Evolutionary conservation across 2,113 vertebrate species (phyloP).

Genomic region (Antechinus flavipes): DNA sequence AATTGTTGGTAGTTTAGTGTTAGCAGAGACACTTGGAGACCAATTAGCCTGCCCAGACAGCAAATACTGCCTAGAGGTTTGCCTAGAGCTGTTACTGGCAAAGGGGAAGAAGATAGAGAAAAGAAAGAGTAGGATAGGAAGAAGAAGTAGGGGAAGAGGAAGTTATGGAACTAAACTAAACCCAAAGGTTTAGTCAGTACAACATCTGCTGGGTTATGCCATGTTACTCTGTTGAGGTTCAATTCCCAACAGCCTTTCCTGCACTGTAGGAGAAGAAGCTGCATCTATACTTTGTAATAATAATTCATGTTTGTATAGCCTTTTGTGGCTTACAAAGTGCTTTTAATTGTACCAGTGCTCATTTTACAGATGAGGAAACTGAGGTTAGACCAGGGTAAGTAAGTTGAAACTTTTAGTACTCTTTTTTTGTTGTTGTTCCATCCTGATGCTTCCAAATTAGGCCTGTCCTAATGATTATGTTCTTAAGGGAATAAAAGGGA

Average conservation of each 20-base stretch:
- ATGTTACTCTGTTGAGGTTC: not conserved
- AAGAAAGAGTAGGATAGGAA: not conserved
- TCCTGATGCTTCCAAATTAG: not conserved
- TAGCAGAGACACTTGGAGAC: conserved; percentile 56
- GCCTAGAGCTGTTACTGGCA: conserved; percentile 30
- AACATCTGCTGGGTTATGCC: not conserved
- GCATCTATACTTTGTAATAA: not conserved
- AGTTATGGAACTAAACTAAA: not conserved
- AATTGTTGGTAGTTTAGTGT: not conserved
- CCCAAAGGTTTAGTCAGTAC: not conserved
- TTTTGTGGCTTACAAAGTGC: not conserved
- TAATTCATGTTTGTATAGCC: not conserved
- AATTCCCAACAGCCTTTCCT: not conserved
- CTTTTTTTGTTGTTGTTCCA: not conserved
- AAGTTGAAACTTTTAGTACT: not conserved
- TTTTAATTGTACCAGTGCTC: not conserved
- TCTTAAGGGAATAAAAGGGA: not conserved
- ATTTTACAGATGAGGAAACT: not conserved
- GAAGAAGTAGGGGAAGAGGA: not conserved
- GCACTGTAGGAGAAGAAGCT: not conserved
- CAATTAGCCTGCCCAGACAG: conserved; percentile 55
- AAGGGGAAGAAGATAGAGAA: not conserved
- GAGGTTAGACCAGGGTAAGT: not conserved
- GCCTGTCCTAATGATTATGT: not conserved
- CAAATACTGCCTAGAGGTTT: conserved; percentile 10